Evolutionary conservation across 2,888 invertebrate species (phyloP), one percentile per base, ranked within the genome.

Genomic region (Agrotis exclamationis): DNA sequence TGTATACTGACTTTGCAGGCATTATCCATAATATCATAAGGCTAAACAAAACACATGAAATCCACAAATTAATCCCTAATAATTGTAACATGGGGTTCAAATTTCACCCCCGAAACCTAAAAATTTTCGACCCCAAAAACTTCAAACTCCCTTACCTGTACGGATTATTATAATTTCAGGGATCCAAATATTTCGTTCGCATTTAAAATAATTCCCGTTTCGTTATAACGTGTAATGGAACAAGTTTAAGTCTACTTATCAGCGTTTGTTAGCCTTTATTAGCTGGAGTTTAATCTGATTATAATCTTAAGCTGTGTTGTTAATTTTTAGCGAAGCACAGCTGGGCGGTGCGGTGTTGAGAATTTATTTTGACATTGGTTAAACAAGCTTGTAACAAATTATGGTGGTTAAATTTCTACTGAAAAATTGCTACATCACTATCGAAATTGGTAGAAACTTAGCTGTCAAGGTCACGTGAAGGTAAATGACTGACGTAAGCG

Each of bases 141-240:
- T 74, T 70, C 13, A 13, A 47, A 33, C n/a, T 50, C 22, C 53
- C 79, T 70, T 80, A 76, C 84, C 81, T 82, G 73, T 82, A 76
- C 86, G 92, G 94, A 93, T 95, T 94, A 95, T 93, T 92, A 87
- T 93, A 93, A 95, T 94, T 91, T 86, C 82, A 14, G 82, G 88
- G 90, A 60, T 80, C 89, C 89, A 91, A 93, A 94, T 93, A 93
- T 93, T 94, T 93, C 88, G 88, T 86, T 90, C 89, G 89, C 93
- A 89, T 94, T 93, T 90, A 90, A 92, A 94, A 94, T 93, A 92
- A 94, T 94, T 93, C 93, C 88, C 88, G 86, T 85, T 80, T 84
- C 86, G 87, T 90, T 88, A 82, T 86, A 22, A 88, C 86, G 86
- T 88, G 87, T 89, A 90, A 91, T 87, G 89, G 84, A 86, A 90